Evolutionary conservation across 2,797 vertebrate species (phyloP), one percentile per base, ranked within the genome.

Genomic region (Pempheris klunzingeri): DNA sequence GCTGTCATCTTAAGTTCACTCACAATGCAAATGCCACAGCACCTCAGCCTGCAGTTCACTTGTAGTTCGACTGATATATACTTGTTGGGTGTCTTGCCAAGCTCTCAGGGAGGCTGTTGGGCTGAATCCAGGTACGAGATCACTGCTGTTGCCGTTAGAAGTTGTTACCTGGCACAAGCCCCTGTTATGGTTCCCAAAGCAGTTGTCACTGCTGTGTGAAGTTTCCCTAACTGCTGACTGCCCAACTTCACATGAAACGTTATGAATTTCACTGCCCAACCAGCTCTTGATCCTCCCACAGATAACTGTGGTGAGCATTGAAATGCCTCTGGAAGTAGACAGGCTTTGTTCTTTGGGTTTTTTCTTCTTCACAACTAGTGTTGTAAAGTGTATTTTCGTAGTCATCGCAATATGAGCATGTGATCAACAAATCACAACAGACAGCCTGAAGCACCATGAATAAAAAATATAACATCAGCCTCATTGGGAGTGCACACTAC

Each of bases 1-100:
- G 17, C 71, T 43, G 84, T 75, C 71, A 77, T 68, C 62, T 64
- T 17, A 20, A 57, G 55, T 76, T 64, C 43, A 43, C 47, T 34
- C 49, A 20, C 32, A 17, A 46, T 49, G n/a, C 34, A 50, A 67
- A 54, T 5, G 47, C 57, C 22, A 58, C 70, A 65, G 26, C 71
- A 30, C 44, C 67, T 68, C 65, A 32, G 63, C 28, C 47, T 9
- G 24, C 64, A n/a, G 80, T 79, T 85, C 71, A 69, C 58, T 68
- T 44, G 46, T 14, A 74, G 66, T 68, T 81, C 76, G 78, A 41
- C 72, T 53, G 68, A 82, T 60, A 76, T 71, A 54, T 71, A 83
- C 71, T 36, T 74, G 70, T 75, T 78, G 26, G 46, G 61, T 70
- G 70, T 58, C 59, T 34, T 18, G 69, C 76, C 64, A 59, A 15